These are phyloP conservation scores for Paralichthys olivaceus DNA, from an alignment of 2,113 vertebrate species.

Conservation along the genomic window DNA sequence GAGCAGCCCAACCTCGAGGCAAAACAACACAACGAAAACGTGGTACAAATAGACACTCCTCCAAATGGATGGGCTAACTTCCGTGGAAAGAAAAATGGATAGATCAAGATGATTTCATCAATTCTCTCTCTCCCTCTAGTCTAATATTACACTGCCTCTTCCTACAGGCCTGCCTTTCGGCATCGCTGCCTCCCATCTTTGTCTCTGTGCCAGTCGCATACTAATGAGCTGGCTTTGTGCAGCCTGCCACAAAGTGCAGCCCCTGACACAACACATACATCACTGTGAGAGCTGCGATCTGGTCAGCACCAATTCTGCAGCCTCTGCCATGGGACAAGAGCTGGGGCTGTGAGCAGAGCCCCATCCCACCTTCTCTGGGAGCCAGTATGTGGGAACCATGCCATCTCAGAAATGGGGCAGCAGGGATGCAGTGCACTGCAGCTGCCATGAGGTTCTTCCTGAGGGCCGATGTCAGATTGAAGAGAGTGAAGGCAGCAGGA, in stretches of 20 bases:
- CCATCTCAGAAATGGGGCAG: constrained; percentile 58
- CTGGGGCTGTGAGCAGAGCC: constrained; percentile 35
- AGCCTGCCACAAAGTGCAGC: constrained; percentile 68
- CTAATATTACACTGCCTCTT: constrained; percentile 69
- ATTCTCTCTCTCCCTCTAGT: constrained; percentile 57
- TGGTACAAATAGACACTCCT: constrained; percentile 48
- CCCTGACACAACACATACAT: constrained; percentile 79
- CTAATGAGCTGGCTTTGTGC: constrained; percentile 77
- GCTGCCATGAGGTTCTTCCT: constrained; percentile 34
- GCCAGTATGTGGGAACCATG: constrained; percentile 38
- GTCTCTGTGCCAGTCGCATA: constrained; percentile 65
- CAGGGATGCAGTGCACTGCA: constrained; percentile 12
- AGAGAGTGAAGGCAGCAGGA: neutral
- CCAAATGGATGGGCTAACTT: constrained; percentile 63
- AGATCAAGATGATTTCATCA: constrained; percentile 71
- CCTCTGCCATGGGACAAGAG: constrained; percentile 54
- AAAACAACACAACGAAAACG: constrained; percentile 16
- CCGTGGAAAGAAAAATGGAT: constrained; percentile 57
- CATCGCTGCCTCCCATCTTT: constrained; percentile 72
- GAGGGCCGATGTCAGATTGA: constrained; percentile 23
- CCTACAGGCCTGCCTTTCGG: constrained; percentile 66
- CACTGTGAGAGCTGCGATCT: constrained; percentile 68
- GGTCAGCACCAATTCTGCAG: constrained; percentile 63
- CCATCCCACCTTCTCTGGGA: constrained; percentile 57
- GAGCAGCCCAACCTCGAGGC: constrained; percentile 44